These are phyloP conservation scores for Telenomus remus DNA, from an alignment of 1,140 invertebrate genomes.

Conservation along the genomic window DNA sequence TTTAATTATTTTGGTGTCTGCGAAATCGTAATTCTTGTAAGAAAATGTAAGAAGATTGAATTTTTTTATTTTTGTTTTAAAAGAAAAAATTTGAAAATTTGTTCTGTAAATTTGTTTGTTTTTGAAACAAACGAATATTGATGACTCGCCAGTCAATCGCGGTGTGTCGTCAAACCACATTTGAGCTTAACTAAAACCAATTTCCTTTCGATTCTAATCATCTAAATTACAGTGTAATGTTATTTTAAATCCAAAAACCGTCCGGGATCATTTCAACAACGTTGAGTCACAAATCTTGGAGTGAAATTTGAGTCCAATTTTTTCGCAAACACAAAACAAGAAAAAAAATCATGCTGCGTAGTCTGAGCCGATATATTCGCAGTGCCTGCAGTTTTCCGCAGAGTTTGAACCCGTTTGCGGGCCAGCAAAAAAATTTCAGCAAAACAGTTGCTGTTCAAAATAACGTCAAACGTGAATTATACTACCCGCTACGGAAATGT, in stretches of 20 bases:
- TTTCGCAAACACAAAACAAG: too few relatives aligned
- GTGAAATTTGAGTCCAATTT: too few relatives aligned
- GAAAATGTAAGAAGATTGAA: too few relatives aligned
- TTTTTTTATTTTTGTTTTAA: too few relatives aligned
- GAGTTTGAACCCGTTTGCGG: too few relatives aligned
- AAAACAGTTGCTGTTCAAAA: background rate
- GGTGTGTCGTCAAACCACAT: background rate
- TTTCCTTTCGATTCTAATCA: background rate
- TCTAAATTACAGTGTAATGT: conserved; percentile 1
- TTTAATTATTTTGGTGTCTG: too few relatives aligned
- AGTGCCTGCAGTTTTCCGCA: background rate
- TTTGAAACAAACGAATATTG: too few relatives aligned
- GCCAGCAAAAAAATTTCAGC: conserved; percentile 5
- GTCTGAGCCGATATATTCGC: background rate
- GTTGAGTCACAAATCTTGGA: too few relatives aligned
- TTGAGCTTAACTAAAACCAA: background rate
- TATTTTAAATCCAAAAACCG: too few relatives aligned
- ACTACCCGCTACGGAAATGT: conserved; percentile 69
- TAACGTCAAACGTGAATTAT: conserved; percentile 61
- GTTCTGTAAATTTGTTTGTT: too few relatives aligned
- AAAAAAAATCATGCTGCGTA: conserved; percentile 3
- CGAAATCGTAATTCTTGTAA: too few relatives aligned
- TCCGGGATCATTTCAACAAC: background rate
- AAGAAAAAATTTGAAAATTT: too few relatives aligned
- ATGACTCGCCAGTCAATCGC: background rate